phyloP scores from a whole-genome alignment of 1,140 invertebrate species.

The Panulirus ornatus region DNA sequence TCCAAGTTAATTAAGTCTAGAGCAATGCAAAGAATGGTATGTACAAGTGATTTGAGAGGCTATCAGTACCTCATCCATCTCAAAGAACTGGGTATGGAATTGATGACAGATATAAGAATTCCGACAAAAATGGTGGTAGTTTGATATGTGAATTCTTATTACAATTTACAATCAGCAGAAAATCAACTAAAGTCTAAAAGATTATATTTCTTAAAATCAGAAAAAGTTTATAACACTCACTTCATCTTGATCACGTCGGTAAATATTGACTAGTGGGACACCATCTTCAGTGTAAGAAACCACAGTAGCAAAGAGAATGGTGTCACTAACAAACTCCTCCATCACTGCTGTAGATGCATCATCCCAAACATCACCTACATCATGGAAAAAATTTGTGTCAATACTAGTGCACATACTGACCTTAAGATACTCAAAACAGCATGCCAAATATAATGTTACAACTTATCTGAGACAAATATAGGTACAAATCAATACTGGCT shows the following conservation, averaged over 20 bases:
- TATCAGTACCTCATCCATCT: too few species aligned
- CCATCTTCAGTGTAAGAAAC: slow-evolving; percentile 88
- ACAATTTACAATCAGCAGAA: not conserved
- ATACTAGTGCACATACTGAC: too few species aligned
- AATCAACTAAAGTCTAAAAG: not conserved
- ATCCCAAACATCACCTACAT: slow-evolving; percentile 81
- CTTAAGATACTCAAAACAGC: too few species aligned
- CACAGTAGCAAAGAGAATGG: slow-evolving; percentile 90
- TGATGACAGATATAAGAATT: not conserved
- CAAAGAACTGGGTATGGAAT: not conserved
- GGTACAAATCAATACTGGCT: too few species aligned
- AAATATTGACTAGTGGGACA: slow-evolving; percentile 88
- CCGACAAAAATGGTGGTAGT: not conserved
- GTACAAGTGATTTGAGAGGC: too few species aligned
- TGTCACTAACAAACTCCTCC: slow-evolving; percentile 86
- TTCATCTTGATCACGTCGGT: slow-evolving; percentile 84
- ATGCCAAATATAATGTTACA: too few species aligned
- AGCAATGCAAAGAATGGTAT: too few species aligned
- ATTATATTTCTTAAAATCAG: too few species aligned
- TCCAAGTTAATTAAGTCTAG: too few species aligned
- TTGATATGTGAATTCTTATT: not conserved
- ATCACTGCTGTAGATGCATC: slow-evolving; percentile 87
- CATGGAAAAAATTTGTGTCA: not conserved
- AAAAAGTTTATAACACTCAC: slow-evolving; percentile 79
- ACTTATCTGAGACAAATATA: too few species aligned